Evolutionary conservation across 1,140 invertebrate genomes (phyloP), one percentile per base, ranked within the genome.

Genomic region (Lasioglossum albipes): DNA sequence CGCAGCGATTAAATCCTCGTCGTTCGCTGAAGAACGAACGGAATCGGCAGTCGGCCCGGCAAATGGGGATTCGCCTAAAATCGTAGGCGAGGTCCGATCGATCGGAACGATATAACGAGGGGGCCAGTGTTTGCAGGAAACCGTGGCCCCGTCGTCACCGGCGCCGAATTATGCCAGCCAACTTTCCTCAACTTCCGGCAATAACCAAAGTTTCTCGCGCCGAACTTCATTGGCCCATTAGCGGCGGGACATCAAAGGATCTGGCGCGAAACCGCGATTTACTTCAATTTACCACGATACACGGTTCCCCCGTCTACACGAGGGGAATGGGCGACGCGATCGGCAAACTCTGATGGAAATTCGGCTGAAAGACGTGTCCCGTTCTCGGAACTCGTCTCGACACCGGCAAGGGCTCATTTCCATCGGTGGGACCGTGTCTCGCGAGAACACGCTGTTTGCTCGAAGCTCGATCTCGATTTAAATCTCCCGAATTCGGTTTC

Each of bases 191-290:
- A 81, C 54, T 81, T 75, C 45, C 22, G 27, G n/a, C 74, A 22
- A 70, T 64, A 70, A 42, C 22, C 45, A 7, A 81, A 81, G 79
- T 81, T 76, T 64, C 73, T 20, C 13, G 13, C 12, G 10, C 54
- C 18, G 7, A 69, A 69, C 66, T 67, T 64, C 49, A 76, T 76
- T 76, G 79, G 57, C 59, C 79, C 45, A 81, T 81, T 80, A 80
- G 36, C 72, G 49, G 12, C 41, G 22, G 45, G 36, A 81, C 74
- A 70, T 81, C 79, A 81, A 81, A 81, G 73, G 79, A 75, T 42
- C 45, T 61, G 42, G 42, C 57, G 65, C 65, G 65, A 67, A 52
- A 62, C 72, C 79, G 57, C 71, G 74, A 76, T 81, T 81, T 81
- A 59, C 71, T 74, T 75, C 66, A 41, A 81, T 81, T 70, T 75